phyloP scores from a whole-genome alignment of 1,140 invertebrate species.

The Harpegnathos saltator region DNA sequence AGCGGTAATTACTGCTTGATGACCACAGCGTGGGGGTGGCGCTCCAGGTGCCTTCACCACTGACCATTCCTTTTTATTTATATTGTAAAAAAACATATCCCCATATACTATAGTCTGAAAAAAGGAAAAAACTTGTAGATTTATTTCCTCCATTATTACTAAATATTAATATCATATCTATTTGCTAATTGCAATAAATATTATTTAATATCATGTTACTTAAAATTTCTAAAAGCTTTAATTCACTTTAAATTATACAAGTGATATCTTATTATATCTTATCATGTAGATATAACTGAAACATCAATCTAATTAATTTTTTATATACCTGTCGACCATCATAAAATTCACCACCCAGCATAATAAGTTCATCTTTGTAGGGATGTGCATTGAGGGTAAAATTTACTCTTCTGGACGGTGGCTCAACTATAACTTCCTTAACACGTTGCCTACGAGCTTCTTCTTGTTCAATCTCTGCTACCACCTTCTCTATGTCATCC shows the following conservation, averaged over 20 bases:
- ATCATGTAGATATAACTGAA: no score
- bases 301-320: neutral
- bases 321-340: slow-evolving; percentile 88
- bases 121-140: slow-evolving; percentile 40
- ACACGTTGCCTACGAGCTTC: slow-evolving; percentile 90
- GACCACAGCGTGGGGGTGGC: slow-evolving; percentile 94
- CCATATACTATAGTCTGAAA: slow-evolving; percentile 93
- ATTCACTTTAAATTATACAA: neutral
- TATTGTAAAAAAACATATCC: slow-evolving; percentile 94
- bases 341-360: slow-evolving; percentile 97
- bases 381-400: slow-evolving; percentile 94
- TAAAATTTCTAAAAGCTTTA: no score
- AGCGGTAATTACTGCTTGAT: slow-evolving; percentile 92
- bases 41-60: slow-evolving; percentile 91
- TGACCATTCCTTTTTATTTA: slow-evolving; percentile 93
- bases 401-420: slow-evolving; percentile 92
- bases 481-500: slow-evolving; percentile 95
- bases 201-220: no score
- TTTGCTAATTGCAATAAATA: neutral
- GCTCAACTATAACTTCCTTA: slow-evolving; percentile 89
- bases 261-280: no score
- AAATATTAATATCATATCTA: neutral
- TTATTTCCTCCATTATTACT: neutral
- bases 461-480: slow-evolving; percentile 93
- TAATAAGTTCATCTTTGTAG: slow-evolving; percentile 93